Conservation (phyloP, 2,113 vertebrate genomes). For the Pan troglodytes region NHGRI_mPanTro3-v2.1_pri NC_072401.2:11388001-11388500, state of each 20-base stretch:
- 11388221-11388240: neutral
- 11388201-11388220: neutral
- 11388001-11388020: too few relatives aligned
- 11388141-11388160: too few relatives aligned
- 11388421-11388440: neutral
- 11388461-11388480: too few relatives aligned
- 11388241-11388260: neutral
- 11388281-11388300: neutral
- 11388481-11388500: rapidly evolving
- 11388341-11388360: neutral
- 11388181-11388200: neutral
- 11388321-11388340: neutral
- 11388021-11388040: too few relatives aligned
- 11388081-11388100: too few relatives aligned
- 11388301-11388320: neutral
- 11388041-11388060: too few relatives aligned
- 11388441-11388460: neutral
- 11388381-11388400: neutral
- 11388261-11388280: neutral
- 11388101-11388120: too few relatives aligned
- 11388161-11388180: too few relatives aligned
- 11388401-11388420: neutral
- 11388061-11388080: too few relatives aligned
- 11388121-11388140: too few relatives aligned
- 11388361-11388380: neutral